These are phyloP conservation scores for Cheirogaleus medius DNA, from an alignment of 2,113 vertebrate genomes.

Conservation along the genomic window DNA sequence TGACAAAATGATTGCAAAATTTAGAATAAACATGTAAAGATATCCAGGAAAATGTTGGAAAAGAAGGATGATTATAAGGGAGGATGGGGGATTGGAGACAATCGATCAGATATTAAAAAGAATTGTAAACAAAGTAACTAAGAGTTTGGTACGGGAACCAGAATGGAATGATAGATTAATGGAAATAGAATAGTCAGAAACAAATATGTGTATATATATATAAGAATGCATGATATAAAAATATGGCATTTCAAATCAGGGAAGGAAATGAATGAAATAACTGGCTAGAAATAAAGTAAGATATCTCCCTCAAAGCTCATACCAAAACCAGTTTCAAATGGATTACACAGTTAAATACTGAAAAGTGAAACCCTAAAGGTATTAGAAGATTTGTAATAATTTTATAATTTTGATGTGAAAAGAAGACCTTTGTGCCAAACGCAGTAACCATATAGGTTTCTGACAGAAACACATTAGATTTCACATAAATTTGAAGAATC, in stretches of 20 bases:
- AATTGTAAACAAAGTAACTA: not conserved
- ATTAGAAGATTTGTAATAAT: not conserved
- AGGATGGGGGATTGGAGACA: not conserved
- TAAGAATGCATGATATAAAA: not conserved
- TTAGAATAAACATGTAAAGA: slow-evolving; percentile 4
- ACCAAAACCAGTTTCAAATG: not conserved
- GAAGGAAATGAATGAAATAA: not conserved
- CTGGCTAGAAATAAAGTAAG: not conserved
- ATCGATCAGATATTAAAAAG: not conserved
- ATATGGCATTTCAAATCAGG: not conserved
- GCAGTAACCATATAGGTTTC: not conserved
- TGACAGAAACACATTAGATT: not conserved
- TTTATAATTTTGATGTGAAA: not conserved
- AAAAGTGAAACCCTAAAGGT: not conserved
- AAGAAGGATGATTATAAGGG: not conserved
- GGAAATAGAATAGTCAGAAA: not conserved
- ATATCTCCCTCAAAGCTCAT: not conserved
- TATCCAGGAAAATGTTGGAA: not conserved
- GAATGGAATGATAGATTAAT: not conserved
- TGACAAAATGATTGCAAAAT: not conserved
- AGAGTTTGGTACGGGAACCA: not conserved
- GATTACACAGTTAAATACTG: not conserved
- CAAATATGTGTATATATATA: not conserved
- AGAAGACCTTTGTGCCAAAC: not conserved
- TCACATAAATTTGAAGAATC: not conserved